A percentile compares a stretch with the other conserved stretches of the same genome.
phyloP scores from a whole-genome alignment of 2,113 vertebrate genomes.

The Myrmecobius fasciatus region DNA sequence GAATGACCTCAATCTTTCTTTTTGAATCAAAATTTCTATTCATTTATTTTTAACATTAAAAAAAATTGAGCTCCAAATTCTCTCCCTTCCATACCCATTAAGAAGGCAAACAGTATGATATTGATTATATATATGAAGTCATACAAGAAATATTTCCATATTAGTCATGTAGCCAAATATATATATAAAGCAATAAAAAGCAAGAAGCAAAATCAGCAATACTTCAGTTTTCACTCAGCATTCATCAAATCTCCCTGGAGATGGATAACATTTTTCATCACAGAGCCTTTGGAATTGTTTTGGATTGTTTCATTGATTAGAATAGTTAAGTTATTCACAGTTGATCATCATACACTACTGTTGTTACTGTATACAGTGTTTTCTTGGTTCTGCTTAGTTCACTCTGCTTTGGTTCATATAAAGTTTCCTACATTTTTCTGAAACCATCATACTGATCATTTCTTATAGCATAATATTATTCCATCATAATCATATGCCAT shows the following conservation, averaged over 20 bases:
- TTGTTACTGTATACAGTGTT: neutral
- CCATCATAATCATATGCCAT: neutral
- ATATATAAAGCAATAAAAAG: too few species aligned
- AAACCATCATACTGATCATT: neutral
- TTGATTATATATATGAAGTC: too few species aligned
- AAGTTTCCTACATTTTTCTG: neutral
- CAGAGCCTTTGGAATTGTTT: neutral
- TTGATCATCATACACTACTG: neutral
- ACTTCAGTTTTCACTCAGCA: neutral
- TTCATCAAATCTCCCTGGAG: neutral
- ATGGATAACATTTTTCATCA: neutral
- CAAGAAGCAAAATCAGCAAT: too few species aligned
- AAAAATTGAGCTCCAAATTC: too few species aligned
- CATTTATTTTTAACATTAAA: too few species aligned
- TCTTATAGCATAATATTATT: neutral
- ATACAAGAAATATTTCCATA: too few species aligned
- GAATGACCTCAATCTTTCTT: too few species aligned
- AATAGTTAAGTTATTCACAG: neutral
- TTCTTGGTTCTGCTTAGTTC: neutral
- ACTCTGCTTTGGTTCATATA: neutral
- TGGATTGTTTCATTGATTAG: neutral
- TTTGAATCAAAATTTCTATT: too few species aligned
- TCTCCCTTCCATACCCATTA: too few species aligned
- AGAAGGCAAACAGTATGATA: too few species aligned
- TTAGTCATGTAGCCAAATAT: too few species aligned